Evolutionary conservation across 2,888 invertebrate species (phyloP).

Genomic region (Drosophila robusta): DNA sequence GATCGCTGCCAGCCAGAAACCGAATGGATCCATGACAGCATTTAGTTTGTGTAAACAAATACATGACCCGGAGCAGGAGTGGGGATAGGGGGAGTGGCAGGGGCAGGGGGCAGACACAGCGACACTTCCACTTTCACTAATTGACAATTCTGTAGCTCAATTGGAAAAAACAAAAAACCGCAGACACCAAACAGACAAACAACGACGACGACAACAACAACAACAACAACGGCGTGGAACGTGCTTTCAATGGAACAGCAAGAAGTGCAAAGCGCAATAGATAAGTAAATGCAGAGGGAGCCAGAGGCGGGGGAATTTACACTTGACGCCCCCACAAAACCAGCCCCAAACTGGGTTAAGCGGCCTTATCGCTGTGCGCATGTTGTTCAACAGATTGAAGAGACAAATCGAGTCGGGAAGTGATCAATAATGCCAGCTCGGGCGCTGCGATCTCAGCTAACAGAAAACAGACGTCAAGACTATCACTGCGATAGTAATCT

Average conservation of each 20-base stretch:
- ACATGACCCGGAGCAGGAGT: constrained; percentile 8
- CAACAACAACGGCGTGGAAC: constrained; percentile 31
- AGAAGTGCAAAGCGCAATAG: constrained; percentile 33
- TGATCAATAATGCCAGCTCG: constrained; percentile 9
- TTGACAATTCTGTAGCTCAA: constrained; percentile 77
- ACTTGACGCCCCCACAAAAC: constrained; percentile 63
- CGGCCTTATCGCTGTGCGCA: constrained; percentile 41
- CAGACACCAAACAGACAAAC: constrained; percentile 59
- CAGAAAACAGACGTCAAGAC: background rate
- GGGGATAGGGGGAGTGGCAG: background rate
- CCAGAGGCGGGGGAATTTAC: constrained; percentile 28
- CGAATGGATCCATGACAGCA: constrained; percentile 53
- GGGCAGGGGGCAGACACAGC: constrained; percentile 12
- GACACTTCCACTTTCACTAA: constrained; percentile 79
- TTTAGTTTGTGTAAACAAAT: constrained; percentile 60
- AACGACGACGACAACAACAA: constrained; percentile 26
- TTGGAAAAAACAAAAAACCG: constrained; percentile 54
- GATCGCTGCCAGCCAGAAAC: constrained; percentile 13
- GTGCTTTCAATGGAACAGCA: constrained; percentile 38
- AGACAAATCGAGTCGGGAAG: constrained; percentile 20
- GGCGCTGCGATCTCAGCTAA: background rate
- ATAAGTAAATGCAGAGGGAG: constrained; percentile 9
- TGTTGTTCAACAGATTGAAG: constrained; percentile 30
- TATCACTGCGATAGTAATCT: background rate
- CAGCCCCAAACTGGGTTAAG: constrained; percentile 51